Base-by-base conservation (phyloP, 64 coral and sea anemone species). In the Porites lutea region DNA sequence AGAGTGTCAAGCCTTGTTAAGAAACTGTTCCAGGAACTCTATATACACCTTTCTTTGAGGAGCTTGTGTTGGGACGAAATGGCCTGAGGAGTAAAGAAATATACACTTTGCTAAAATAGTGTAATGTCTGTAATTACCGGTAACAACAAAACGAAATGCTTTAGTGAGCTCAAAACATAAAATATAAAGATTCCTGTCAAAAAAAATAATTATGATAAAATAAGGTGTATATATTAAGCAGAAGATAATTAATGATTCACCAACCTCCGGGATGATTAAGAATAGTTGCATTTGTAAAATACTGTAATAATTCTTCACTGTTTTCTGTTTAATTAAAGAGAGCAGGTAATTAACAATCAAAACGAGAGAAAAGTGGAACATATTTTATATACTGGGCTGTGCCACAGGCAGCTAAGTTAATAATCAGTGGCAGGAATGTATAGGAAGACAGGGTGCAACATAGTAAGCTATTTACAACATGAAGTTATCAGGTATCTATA, bases 211-310 rank as follows among this genome's bases (percentile, higher is more conserved):
- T 23, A 0, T n/a, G 71, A 14, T 45, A 68, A 66, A 61, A 50
- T 5, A 1, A 37, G 0, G 27, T 37, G 27, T 0, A 37, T 37
- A 0, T 8, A 83, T 59, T 62, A 12, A n/a, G n/a, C n/a, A n/a
- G n/a, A n/a, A n/a, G n/a, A n/a, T n/a, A n/a, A n/a, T n/a, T 15
- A 0, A 11, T 44, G 1, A 63, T 37, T 19, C 48, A 94, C 86
- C 90, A 50, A 98, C 96, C 96, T 89, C 96, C 96, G 23, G 96
- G 15, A 23, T 98, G 96, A 83, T 93, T 95, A 20, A 95, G 71
- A 73, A 82, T 89, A 15, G 89, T 88, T 19, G 90, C 48, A 86
- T 95, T 74, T 59, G 80, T 68, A 90, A 95, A 98, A 87, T 83
- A 63, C 72, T 98, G 86, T 65, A 92, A 81, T 43, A 98, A 87